Percentiles rank a stretch among this genome's conserved stretches.
These are phyloP conservation scores for Barbus barbus DNA, from an alignment of 2,113 vertebrate species.

Conservation along the genomic window DNA sequence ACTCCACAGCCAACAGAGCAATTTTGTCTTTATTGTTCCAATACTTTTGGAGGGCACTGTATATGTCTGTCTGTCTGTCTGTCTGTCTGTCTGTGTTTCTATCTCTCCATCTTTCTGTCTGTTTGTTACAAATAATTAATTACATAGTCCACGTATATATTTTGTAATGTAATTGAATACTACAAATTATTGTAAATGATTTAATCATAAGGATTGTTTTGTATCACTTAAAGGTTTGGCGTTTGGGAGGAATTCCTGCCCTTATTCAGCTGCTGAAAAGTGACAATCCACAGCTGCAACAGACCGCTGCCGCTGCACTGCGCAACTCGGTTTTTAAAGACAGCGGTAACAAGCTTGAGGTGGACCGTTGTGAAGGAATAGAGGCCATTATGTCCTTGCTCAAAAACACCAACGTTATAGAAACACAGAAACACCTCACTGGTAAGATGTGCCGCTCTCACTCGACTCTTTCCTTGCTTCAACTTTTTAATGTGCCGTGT, in stretches of 20 bases:
- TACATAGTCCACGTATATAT: too few species aligned
- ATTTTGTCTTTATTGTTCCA: too few species aligned
- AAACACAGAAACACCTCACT: slow-evolving; percentile 90
- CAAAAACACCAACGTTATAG: slow-evolving; percentile 74
- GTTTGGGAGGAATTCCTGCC: slow-evolving; percentile 78
- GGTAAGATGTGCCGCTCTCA: slow-evolving; percentile 68
- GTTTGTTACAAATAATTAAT: too few species aligned
- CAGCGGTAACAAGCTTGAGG: slow-evolving; percentile 81
- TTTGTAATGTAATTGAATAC: too few species aligned
- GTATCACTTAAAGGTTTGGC: slow-evolving; percentile 73
- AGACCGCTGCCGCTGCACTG: slow-evolving; percentile 83
- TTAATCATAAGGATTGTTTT: not conserved
- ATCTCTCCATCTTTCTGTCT: not conserved
- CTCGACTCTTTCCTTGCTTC: not conserved
- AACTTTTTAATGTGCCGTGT: not conserved
- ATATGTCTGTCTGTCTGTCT: too few species aligned
- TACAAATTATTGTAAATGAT: not conserved
- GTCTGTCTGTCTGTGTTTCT: too few species aligned
- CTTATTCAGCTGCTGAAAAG: slow-evolving; percentile 83
- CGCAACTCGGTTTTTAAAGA: slow-evolving; percentile 89
- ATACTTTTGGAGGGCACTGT: too few species aligned
- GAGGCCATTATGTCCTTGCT: slow-evolving; percentile 81
- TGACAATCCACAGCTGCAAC: slow-evolving; percentile 76
- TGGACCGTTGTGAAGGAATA: slow-evolving; percentile 80
- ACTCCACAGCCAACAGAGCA: too few species aligned